Base-by-base conservation (phyloP, 1,140 invertebrate genomes). In the Pogonomyrmex barbatus region DNA sequence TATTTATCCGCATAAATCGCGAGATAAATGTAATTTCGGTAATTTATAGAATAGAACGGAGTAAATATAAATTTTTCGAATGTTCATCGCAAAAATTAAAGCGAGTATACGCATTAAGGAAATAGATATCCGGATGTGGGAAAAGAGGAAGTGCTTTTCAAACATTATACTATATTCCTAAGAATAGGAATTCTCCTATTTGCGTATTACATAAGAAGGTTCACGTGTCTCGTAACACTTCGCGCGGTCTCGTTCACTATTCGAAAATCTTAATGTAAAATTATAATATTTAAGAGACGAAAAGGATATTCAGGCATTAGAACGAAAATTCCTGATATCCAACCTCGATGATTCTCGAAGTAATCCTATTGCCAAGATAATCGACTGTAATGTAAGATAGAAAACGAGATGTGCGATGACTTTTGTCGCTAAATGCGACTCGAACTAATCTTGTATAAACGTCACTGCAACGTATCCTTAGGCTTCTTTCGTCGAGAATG, bases 321-420 rank as follows among this genome's bases (percentile, higher is more conserved):
- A 12, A 14, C 42, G 12, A 42, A 10, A 17, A 47, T 24, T 83
- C 56, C 79, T 62, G 30, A 73, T 58, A 58, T 60, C 42, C 58
- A 42, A 60, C 30, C 63, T 67, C 76, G 33, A 65, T 50, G 30
- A 78, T 78, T 9, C 52, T 82, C 54, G 79, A 75, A 60, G 42
- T 83, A 73, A 83, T 73, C 45, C 42, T 73, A 83, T 83, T 73
- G 79, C 79, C 52, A 82, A 83, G 42, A 47, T 71, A 73, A 42
- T 83, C 68, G 52, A 62, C 10, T 33, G n/a, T 83, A 75, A 60
- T 39, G 24, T 75, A 83, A 75, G 52, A 14, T 71, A 82, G 36
- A 17, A 17, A 63, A 56, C 9, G 50, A 56, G 36, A 50, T 45
- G 36, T 42, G 75, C 76, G 45, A 39, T 79, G 68, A 83, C 50